Base-by-base conservation (phyloP, 2,888 invertebrate genomes). In the Noctua pronuba region DNA sequence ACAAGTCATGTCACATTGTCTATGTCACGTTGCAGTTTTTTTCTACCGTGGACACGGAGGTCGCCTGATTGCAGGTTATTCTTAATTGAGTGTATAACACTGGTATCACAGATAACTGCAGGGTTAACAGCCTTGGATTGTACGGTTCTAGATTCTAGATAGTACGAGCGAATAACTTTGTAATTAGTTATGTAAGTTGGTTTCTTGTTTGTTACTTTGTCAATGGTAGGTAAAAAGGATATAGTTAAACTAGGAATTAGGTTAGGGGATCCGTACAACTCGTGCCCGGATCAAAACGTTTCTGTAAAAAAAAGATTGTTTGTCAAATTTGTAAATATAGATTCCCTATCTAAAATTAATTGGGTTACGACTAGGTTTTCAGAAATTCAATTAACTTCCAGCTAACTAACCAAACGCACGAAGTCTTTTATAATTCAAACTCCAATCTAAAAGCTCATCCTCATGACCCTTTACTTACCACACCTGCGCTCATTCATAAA, bases 1-100 rank as follows among this genome's bases (percentile, higher is more conserved):
- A 65, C 64, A 55, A 66, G 72, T 58, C 55, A 74, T 67, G 67
- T 77, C 62, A 73, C 76, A 79, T 78, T 81, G 71, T 68, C 70
- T 74, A 52, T 77, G 77, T 81, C 76, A 84, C 79, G 76, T 77
- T 38, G 73, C 41, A 46, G 35, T 80, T 79, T 87, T 88, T 88
- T 88, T 79, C 55, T 52, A 60, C 28, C 55, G 41, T 24, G 60
- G n/a, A 13, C 31, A 13, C 38, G 35, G 72, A 82, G 83, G 87
- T 75, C 81, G 65, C 5, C 16, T 80, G 70, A 79, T 77, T 75
- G 68, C 66, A 49, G 72, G 76, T 66, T 80, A 70, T 55, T 76
- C 76, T 70, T 83, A 80, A 69, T 66, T 87, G 71, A 21, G n/a
- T 75, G 67, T 60, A 52, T 62, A 64, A 67, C 18, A 55, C 64